A percentile compares a stretch with the other conserved stretches of the same genome.
These are phyloP conservation scores for Xerus inauris DNA, from an alignment of 2,113 vertebrate species.

Conservation along the genomic window DNA sequence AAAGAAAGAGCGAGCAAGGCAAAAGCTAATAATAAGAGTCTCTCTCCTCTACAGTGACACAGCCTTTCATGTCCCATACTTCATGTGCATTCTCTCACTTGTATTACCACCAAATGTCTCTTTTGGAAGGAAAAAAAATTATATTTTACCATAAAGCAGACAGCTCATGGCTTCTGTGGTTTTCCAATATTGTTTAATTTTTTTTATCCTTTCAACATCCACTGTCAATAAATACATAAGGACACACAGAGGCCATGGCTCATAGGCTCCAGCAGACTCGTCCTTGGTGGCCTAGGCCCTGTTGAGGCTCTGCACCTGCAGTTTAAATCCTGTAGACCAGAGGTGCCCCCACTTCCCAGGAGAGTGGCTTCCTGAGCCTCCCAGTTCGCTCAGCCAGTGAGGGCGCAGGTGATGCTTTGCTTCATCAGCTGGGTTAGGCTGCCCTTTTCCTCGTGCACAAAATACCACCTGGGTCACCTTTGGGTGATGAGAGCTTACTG, in stretches of 20 bases:
- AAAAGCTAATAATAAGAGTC: not conserved
- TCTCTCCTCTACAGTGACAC: not conserved
- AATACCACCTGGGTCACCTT: no score
- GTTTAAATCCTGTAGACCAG: not conserved
- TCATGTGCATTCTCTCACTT: not conserved
- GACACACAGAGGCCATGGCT: not conserved
- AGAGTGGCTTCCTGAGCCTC: not conserved
- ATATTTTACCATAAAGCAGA: not conserved
- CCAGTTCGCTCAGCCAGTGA: fast-evolving
- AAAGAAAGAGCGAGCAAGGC: not conserved
- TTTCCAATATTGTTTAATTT: not conserved
- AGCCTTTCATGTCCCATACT: no score
- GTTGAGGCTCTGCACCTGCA: fast-evolving
- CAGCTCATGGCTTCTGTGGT: not conserved
- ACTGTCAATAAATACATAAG: not conserved
- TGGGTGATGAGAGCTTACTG: not conserved
- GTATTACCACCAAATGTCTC: not conserved
- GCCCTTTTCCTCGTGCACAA: no score
- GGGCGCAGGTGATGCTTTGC: not conserved
- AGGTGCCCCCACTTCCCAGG: not conserved
- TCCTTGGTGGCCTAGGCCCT: not conserved
- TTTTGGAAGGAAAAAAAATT: not conserved
- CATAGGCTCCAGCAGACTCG: not conserved
- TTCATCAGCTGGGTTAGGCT: fast-evolving
- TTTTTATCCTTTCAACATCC: not conserved